Conservation (phyloP, 2,113 vertebrate genomes). For the Spermophilus dauricus region DNA sequence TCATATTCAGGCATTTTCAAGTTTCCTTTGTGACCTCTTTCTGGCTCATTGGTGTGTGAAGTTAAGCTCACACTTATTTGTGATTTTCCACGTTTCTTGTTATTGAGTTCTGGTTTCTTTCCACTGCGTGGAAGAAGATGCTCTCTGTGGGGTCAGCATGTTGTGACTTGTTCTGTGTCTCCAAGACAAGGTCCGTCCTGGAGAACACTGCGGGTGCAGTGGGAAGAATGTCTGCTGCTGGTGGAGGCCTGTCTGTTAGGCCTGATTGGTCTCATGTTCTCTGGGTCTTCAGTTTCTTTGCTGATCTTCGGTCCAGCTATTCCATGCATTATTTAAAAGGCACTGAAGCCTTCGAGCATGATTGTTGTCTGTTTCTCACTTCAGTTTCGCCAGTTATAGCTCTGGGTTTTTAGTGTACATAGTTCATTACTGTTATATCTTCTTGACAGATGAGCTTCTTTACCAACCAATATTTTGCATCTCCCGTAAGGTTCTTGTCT, state of each 20-base stretch:
- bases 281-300: background rate
- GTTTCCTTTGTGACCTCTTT: background rate
- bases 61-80: background rate
- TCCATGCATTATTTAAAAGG: background rate
- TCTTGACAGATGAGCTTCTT: background rate
- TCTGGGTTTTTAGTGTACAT: background rate
- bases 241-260: background rate
- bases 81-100: background rate
- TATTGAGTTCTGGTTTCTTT: background rate
- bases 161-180: background rate
- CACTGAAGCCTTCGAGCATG: background rate
- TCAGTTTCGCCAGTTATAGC: background rate
- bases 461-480: background rate
- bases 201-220: background rate
- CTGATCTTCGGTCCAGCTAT: background rate
- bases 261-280: background rate
- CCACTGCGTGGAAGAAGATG: background rate
- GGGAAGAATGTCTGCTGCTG: background rate
- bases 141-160: too few relatives aligned
- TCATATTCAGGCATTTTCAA: background rate
- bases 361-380: background rate
- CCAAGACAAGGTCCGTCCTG: background rate
- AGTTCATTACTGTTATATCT: background rate
- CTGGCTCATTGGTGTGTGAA: background rate
- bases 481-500: background rate